Base-by-base conservation (phyloP, 2,888 invertebrate species). In the Halictus ligatus region DNA sequence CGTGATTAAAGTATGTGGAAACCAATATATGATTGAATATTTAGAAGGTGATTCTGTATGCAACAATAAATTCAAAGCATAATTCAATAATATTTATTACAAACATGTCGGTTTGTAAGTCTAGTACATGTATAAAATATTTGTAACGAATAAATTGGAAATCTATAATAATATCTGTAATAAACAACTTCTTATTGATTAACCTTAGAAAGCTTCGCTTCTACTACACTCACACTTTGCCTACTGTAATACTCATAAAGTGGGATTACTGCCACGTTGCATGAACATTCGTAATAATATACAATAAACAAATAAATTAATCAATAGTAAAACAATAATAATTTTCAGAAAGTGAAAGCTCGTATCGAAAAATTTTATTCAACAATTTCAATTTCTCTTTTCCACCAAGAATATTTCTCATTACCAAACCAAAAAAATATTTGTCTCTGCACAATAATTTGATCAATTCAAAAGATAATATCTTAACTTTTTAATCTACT, bases 51-150 rank as follows among this genome's bases (percentile, higher is more conserved):
- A 40, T 40, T 69, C 13, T 64, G 29, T 60, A 83, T 54, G 50
- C 10, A 60, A 46, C 72, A 72, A 76, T 18, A 73, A 15, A 35
- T 40, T 40, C 40, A 69, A 69, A 40, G 69, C 35, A 69, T 69
- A 69, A 69, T 69, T 40, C 40, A 40, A 40, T 69, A 21, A 40
- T 69, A 40, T 76, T 73, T 73, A 80, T 75, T 80, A 75, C 60
- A 75, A 81, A 81, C 48, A 40, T 72, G n/a, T 76, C 35, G 48
- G 58, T 69, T 69, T 81, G 48, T 71, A 29, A 60, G 13, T 29
- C n/a, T 71, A 60, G 60, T 81, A 74, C 48, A 81, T 74, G 58
- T 78, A 78, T 75, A 78, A 78, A 71, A 84, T 81, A 74, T 58
- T 21, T 76, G 50, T 71, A 29, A 64, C 35, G 46, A n/a, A 81